Base-by-base conservation (phyloP, 2,888 invertebrate genomes). In the Monoplex corrugatus region DNA sequence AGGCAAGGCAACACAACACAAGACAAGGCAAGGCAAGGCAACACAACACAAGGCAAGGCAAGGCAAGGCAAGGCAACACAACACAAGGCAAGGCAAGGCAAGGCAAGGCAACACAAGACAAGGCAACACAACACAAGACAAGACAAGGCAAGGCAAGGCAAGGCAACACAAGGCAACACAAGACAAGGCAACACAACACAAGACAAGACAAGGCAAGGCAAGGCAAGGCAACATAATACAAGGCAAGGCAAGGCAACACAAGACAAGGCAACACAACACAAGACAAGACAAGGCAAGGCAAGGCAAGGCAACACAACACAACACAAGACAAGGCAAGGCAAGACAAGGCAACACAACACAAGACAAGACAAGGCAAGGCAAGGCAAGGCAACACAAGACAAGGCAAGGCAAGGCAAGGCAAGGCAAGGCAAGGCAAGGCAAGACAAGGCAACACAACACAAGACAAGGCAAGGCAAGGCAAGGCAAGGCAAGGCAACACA, bases 281-380 rank as follows among this genome's bases (percentile, higher is more conserved):
- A 82, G 82, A 38, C 80, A 38, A 80, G 38, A n/a, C 38, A 82
- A 89, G 45, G 43, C 43, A 75, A 75, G 86, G 63, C 72, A 78
- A 89, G 78, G 40, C 68, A 86, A 89, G 44, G 63, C 85, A 57
- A 57, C 57, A 57, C 85, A 50, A 63, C 38, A 32, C 85, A 85
- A 57, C 57, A 35, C 72, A 86, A 75, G 43, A 23, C 40, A 75
- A 87, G 75, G 72, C 68, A 75, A 87, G 23, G 43, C 43, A 57
- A 75, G 86, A 57, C 75, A 89, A 75, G 87, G 35, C 45, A 88
- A 82, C 80, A 84, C 84, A 87, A 88, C 86, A 63, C 86, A 86
- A 90, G 88, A 45, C 87, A 86, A 88, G 88, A 45, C 88, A 88
- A 90, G 90, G 40, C 85, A 88, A 85, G 87, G 32, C 85, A 88